A percentile compares a stretch with the other conserved stretches of the same genome.
These are phyloP conservation scores for Diabrotica undecimpunctata DNA, from an alignment of 1,140 invertebrate genomes.

Conservation along the genomic window DNA sequence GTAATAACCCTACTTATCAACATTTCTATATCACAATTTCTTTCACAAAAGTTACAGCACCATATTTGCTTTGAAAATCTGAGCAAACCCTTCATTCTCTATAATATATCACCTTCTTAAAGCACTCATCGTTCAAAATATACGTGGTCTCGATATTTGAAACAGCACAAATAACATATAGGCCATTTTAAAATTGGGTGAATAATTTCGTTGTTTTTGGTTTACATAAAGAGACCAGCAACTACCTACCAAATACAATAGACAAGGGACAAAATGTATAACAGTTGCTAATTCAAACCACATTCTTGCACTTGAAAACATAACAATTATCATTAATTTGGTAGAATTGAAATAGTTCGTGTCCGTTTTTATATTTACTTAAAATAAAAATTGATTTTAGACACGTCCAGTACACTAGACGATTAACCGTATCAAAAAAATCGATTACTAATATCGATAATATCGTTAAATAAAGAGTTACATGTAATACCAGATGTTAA, in stretches of 20 bases:
- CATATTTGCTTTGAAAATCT: constrained; percentile 29
- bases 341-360: too few species aligned
- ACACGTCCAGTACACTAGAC: too few species aligned
- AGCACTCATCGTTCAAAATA: constrained; percentile 3
- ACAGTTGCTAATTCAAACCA: too few species aligned
- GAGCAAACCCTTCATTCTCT: constrained; percentile 27
- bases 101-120: constrained; percentile 16
- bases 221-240: not conserved
- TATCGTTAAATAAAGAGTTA: too few species aligned
- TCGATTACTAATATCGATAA: too few species aligned
- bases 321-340: too few species aligned
- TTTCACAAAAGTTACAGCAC: constrained; percentile 34
- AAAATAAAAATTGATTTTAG: too few species aligned
- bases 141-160: constrained; percentile 2
- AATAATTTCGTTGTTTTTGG: constrained; percentile 6
- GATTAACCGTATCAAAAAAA: too few species aligned
- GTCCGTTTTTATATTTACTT: too few species aligned
- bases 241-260: not conserved
- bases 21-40: constrained; percentile 37
- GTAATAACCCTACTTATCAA: constrained; percentile 32
- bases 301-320: too few species aligned
- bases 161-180: constrained; percentile 6
- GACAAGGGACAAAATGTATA: not conserved
- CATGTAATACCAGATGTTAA: too few species aligned
- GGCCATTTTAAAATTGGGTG: not conserved